These are phyloP conservation scores for Callyntrura guangdongensis DNA, from an alignment of 2,888 invertebrate species.

Conservation along the genomic window DNA sequence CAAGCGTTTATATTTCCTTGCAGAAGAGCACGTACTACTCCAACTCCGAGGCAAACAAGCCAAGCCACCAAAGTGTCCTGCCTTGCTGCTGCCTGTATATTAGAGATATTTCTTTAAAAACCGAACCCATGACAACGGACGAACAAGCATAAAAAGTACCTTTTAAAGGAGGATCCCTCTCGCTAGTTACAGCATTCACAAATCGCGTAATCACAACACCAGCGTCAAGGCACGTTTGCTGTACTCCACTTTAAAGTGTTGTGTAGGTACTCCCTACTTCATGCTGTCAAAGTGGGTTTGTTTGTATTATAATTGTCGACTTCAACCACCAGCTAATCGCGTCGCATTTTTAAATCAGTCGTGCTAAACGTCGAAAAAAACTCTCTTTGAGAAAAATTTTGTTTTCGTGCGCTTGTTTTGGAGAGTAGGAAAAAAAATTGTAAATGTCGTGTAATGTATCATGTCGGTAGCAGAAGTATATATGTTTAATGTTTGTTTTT, in stretches of 20 bases:
- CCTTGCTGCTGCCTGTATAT: background rate
- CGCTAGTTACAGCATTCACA: background rate
- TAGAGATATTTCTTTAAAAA: background rate
- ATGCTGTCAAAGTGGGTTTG: conserved; percentile 17
- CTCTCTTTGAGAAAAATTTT: background rate
- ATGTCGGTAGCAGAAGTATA: no score
- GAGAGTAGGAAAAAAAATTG: background rate
- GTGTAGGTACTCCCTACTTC: background rate
- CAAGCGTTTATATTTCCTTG: background rate
- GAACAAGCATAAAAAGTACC: no score
- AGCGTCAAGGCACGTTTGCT: background rate
- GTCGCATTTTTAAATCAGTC: conserved; percentile 14
- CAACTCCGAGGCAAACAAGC: no score
- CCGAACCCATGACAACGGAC: background rate
- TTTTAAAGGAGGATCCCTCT: background rate
- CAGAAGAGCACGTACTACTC: no score
- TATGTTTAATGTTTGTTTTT: background rate
- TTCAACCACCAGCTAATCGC: background rate
- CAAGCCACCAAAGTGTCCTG: background rate
- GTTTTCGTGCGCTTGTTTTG: background rate
- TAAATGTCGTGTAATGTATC: background rate
- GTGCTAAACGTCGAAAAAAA: background rate
- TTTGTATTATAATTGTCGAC: conserved; percentile 30
- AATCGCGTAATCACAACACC: background rate
- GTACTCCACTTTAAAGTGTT: background rate